Evolutionary conservation across 1,140 invertebrate species (phyloP), one percentile per base, ranked within the genome.

Genomic region (Apis cerana): DNA sequence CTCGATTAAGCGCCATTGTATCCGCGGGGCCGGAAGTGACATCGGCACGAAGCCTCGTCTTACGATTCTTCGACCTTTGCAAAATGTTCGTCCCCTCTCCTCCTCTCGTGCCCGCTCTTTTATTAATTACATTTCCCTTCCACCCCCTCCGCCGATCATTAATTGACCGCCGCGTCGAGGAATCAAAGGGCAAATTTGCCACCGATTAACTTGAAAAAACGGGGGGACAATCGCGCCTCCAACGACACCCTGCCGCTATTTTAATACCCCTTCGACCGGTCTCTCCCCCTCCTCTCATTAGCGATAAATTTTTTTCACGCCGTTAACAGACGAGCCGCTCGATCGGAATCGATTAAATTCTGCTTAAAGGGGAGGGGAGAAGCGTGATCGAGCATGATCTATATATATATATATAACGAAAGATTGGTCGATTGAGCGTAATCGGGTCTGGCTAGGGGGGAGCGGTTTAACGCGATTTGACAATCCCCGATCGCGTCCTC

Each of bases 401-500:
- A 43, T 43, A 43, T 7, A 43, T 43, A 33, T 33, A 43, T 43
- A 43, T 43, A 27, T 58, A 71, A 65, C 79, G 64, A 76, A 88
- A 87, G 80, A 69, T 85, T 88, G 86, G 87, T 33, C 33, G 33
- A 33, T 88, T 78, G 86, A 83, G 72, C 87, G 82, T 84, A 84
- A 89, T 89, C 87, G 85, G 78, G 33, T 43, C 33, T 43, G 33
- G 67, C 54, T 82, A 82, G 81, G 85, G 67, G 70, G 82, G 85
- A 76, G 69, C 80, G 68, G 59, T 89, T 89, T 89, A 89, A 89
- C 88, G 82, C 88, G 88, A 89, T 89, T 87, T 65, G 83, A 89
- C 88, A 79, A 83, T 80, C 80, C 80, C 82, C 23, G 84, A 82
- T 82, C 76, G 80, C 56, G 61, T 2, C 71, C 65, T 62, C 86